Conservation (phyloP, 2,113 vertebrate genomes). For the Macrotis lagotis region DNA sequence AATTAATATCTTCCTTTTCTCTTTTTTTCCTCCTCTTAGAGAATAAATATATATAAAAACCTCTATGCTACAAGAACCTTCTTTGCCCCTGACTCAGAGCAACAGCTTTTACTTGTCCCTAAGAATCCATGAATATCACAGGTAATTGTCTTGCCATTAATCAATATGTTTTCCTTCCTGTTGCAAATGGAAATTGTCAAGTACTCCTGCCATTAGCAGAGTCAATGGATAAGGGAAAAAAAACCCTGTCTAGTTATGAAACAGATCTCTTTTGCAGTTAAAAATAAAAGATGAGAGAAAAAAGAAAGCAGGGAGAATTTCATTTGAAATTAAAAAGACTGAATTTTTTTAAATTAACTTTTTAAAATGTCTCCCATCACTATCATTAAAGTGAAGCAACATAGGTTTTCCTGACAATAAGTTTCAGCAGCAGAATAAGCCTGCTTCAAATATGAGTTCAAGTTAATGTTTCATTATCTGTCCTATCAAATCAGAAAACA, state of each 20-base stretch:
- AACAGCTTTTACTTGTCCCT: constrained; percentile 45
- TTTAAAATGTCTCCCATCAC: background rate
- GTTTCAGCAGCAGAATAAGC: constrained; percentile 14
- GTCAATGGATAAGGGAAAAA: constrained; percentile 41
- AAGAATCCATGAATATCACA: constrained; percentile 66
- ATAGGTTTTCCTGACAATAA: background rate
- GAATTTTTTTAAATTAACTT: background rate
- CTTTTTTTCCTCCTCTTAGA: background rate
- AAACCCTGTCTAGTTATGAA: constrained; percentile 37
- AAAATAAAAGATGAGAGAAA: constrained; percentile 23
- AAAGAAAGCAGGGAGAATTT: background rate
- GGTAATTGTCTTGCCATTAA: constrained; percentile 51
- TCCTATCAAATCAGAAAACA: constrained; percentile 13
- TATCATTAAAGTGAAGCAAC: constrained; percentile 8
- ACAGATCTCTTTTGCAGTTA: background rate
- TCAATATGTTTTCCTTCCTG: constrained; percentile 46
- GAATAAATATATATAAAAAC: background rate
- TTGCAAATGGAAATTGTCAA: constrained; percentile 30
- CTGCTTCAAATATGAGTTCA: constrained; percentile 16
- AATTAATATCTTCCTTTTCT: background rate
- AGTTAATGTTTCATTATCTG: constrained; percentile 29
- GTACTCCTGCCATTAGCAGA: constrained; percentile 35
- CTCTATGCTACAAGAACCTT: background rate
- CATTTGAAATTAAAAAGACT: background rate
- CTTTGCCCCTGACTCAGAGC: constrained; percentile 48